Percentiles rank a stretch among this genome's conserved stretches.
Conservation (phyloP, 2,113 vertebrate species). For the Bucco capensis region DNA sequence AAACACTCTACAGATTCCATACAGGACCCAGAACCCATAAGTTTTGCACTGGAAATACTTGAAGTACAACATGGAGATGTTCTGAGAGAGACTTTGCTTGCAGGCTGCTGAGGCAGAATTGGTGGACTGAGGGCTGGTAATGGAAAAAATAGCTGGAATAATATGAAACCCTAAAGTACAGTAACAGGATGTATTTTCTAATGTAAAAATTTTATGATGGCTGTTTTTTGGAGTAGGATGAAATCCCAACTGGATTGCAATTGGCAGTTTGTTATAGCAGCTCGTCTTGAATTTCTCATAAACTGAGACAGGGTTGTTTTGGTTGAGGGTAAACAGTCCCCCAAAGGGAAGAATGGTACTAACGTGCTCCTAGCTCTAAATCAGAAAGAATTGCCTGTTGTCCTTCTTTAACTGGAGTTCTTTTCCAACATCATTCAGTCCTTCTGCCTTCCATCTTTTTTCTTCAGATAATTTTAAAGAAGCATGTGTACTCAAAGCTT, state of each 20-base stretch:
- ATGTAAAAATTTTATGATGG: slow-evolving; percentile 45
- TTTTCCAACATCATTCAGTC: slow-evolving; percentile 1
- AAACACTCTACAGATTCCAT: not conserved
- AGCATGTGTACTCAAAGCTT: not conserved
- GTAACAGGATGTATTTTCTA: slow-evolving; percentile 32
- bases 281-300: slow-evolving; percentile 8
- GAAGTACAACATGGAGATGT: not conserved
- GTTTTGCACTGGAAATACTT: not conserved
- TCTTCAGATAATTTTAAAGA: not conserved
- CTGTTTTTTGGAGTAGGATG: slow-evolving; percentile 16
- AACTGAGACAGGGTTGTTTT: slow-evolving; percentile 19
- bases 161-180: slow-evolving; percentile 41
- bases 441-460: not conserved
- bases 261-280: slow-evolving; percentile 44
- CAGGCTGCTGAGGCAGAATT: not conserved
- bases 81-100: not conserved
- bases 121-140: slow-evolving; percentile 13
- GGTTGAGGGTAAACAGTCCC: slow-evolving; percentile 16
- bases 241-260: slow-evolving; percentile 10
- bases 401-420: slow-evolving; percentile 3
- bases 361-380: not conserved
- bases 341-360: slow-evolving; percentile 8
- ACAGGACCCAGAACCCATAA: not conserved
- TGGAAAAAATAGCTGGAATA: slow-evolving; percentile 19
- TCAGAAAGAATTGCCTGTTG: not conserved